phyloP scores from a whole-genome alignment of 2,888 invertebrate genomes.

The Odiellus spinosus region DNA sequence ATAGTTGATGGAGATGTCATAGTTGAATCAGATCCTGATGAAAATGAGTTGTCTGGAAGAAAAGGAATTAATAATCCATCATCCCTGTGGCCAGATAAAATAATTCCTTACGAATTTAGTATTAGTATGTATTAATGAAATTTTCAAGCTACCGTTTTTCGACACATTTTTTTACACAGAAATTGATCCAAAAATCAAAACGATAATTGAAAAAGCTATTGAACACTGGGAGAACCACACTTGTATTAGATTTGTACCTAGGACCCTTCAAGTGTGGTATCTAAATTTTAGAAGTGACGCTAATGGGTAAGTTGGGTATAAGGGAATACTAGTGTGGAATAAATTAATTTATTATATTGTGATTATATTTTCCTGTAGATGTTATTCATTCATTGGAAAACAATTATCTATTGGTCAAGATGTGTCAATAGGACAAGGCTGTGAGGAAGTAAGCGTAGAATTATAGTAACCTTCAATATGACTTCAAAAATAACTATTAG shows the following conservation, averaged over 20 bases:
- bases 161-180: conserved; percentile 3
- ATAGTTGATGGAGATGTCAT: too few relatives aligned
- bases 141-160: too few relatives aligned
- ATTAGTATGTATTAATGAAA: too few relatives aligned
- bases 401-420: conserved; percentile 11
- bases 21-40: too few relatives aligned
- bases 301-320: conserved; percentile 10
- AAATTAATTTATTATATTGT: too few relatives aligned
- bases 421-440: conserved; percentile 14
- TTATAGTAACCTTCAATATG: too few relatives aligned
- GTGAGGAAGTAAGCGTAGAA: conserved; percentile 13
- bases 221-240: conserved; percentile 15
- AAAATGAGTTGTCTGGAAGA: too few relatives aligned
- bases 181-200: conserved; percentile 8
- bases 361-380: conserved; percentile 2
- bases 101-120: too few relatives aligned
- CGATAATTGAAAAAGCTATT: conserved; percentile 12
- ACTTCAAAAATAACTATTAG: too few relatives aligned
- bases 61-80: too few relatives aligned
- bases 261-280: conserved; percentile 7
- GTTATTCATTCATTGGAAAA: conserved; percentile 12
- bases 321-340: too few relatives aligned
- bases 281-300: conserved; percentile 11
- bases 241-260: conserved; percentile 13
- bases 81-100: too few relatives aligned